A percentile compares a stretch with the other conserved stretches of the same genome.
These are phyloP conservation scores for Coreoperca whiteheadi DNA, from an alignment of 2,113 vertebrate species.

Conservation along the genomic window DNA sequence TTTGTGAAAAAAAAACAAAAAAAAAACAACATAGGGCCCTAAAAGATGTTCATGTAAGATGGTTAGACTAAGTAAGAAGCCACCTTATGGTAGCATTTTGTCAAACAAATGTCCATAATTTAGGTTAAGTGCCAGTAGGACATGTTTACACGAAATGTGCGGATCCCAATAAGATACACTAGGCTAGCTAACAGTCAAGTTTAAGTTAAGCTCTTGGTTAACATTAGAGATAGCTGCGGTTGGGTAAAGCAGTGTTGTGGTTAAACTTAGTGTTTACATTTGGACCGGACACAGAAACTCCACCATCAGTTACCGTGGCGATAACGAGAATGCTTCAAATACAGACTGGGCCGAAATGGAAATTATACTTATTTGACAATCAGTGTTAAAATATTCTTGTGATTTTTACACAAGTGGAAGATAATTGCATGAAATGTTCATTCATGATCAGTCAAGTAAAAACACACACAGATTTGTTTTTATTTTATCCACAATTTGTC, in stretches of 20 bases:
- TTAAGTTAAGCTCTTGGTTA: neutral
- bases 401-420: constrained; percentile 15
- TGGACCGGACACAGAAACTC: neutral
- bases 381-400: constrained; percentile 25
- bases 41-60: neutral
- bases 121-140: neutral
- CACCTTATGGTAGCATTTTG: neutral
- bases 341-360: constrained; percentile 18
- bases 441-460: constrained; percentile 2
- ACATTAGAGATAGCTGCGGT: neutral
- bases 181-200: neutral
- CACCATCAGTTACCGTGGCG: neutral
- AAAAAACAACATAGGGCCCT: neutral
- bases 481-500: neutral
- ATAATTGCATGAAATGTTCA: constrained; percentile 27
- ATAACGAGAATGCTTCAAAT: neutral
- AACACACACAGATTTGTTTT: constrained; percentile 1
- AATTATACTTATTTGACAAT: neutral
- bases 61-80: neutral
- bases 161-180: neutral
- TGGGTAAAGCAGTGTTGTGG: neutral
- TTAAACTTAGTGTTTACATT: neutral
- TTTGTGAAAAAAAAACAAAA: neutral
- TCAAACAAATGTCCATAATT: neutral
- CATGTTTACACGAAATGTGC: neutral